Evolutionary conservation across 2,888 invertebrate species (phyloP).

Genomic region (Caprella mutica): DNA sequence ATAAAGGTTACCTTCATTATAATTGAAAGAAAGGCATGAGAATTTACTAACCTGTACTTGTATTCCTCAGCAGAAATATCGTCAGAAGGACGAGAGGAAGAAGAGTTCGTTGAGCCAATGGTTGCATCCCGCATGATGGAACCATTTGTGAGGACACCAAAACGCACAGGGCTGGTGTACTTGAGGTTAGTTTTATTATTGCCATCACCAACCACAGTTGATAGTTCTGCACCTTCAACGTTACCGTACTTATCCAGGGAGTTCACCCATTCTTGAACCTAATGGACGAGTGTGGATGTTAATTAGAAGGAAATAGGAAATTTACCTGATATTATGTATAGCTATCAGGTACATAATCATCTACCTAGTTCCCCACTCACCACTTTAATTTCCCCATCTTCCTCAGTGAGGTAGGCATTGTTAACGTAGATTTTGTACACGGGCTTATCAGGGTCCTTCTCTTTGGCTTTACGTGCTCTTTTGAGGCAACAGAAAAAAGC

Average conservation of each 20-base stretch:
- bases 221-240: constrained; percentile 16
- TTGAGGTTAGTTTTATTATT: constrained; percentile 21
- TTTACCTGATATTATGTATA: too few species aligned
- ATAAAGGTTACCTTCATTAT: too few species aligned
- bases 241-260: constrained; percentile 28
- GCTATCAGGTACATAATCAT: constrained; percentile 23
- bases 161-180: constrained; percentile 29
- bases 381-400: constrained; percentile 34
- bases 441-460: constrained; percentile 33
- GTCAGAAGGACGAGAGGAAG: constrained; percentile 24
- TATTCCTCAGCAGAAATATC: constrained; percentile 16
- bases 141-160: constrained; percentile 32
- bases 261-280: constrained; percentile 34
- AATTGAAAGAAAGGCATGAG: too few species aligned
- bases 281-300: too few species aligned
- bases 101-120: constrained; percentile 24
- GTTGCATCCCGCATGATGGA: constrained; percentile 31
- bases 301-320: too few species aligned
- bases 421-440: constrained; percentile 35
- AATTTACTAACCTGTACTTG: too few species aligned
- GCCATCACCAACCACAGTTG: constrained; percentile 14
- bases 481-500: constrained; percentile 26
- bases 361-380: constrained; percentile 25
- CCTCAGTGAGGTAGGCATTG: constrained; percentile 35
- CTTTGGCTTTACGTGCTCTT: constrained; percentile 9